Evolutionary conservation across 2,113 vertebrate species (phyloP).

Genomic region (Lepus europaeus): DNA sequence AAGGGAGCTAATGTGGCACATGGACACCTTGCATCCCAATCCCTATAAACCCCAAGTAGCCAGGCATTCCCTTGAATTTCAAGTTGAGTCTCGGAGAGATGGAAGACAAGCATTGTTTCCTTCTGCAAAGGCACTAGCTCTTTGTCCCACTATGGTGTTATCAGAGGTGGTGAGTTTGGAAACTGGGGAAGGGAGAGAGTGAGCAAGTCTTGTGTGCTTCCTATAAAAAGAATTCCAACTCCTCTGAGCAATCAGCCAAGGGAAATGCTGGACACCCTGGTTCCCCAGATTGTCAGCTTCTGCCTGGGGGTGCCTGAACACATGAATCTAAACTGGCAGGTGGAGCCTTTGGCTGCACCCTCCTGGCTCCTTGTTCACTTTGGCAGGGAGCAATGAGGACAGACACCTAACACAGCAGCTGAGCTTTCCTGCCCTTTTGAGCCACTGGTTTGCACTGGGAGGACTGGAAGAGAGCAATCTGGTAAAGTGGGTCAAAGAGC

Average conservation of each 20-base stretch:
- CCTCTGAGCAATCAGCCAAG: conserved; percentile 23
- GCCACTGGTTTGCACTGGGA: neutral
- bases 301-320: neutral
- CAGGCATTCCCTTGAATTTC: neutral
- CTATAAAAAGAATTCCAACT: conserved; percentile 8
- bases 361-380: neutral
- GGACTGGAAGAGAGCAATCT: neutral
- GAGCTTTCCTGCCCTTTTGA: neutral
- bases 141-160: conserved; percentile 35
- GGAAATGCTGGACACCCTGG: neutral
- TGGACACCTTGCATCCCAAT: neutral
- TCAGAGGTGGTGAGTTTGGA: conserved; percentile 23
- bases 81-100: neutral
- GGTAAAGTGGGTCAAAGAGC: neutral
- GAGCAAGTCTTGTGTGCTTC: neutral
- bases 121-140: conserved; percentile 37
- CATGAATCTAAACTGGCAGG: conserved; percentile 1
- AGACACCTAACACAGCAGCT: neutral
- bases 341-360: neutral
- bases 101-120: conserved; percentile 9
- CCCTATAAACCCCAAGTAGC: neutral
- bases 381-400: neutral
- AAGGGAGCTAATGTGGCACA: neutral
- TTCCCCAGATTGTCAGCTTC: conserved; percentile 9
- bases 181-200: neutral